Percentiles rank a stretch among this genome's conserved stretches.
Evolutionary conservation across 2,888 invertebrate genomes (phyloP).

Genomic region (Ganaspis brasiliensis): DNA sequence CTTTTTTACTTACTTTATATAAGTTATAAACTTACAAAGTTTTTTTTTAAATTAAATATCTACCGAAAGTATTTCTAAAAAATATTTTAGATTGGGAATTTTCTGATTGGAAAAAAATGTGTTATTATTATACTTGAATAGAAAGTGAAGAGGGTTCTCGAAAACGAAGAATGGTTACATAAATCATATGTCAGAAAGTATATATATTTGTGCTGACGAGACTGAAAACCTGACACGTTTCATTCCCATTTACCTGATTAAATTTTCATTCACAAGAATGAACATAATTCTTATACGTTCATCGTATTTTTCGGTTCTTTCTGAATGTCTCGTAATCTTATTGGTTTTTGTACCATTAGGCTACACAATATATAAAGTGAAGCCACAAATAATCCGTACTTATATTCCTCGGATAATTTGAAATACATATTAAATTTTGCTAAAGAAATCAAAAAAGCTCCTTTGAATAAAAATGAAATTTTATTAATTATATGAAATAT

Average conservation of each 20-base stretch:
- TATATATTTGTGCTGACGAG: background rate
- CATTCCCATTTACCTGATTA: conserved; percentile 15
- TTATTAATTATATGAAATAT: background rate
- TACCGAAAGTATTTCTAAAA: no score
- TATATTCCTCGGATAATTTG: no score
- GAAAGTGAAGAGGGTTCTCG: background rate
- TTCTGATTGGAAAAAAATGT: no score
- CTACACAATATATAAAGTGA: background rate
- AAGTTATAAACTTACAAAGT: no score
- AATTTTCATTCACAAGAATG: conserved; percentile 7
- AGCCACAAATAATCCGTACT: background rate
- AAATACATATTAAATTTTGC: no score
- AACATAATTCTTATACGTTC: background rate
- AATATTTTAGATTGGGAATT: no score
- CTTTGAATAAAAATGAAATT: no score
- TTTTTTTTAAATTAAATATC: no score
- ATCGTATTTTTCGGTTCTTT: background rate
- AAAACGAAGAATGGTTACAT: background rate
- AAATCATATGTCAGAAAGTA: conserved; percentile 11
- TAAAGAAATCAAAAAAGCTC: background rate
- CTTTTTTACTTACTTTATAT: no score
- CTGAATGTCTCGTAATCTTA: background rate
- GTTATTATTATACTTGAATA: background rate
- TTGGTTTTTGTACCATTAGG: background rate
- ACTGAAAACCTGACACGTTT: conserved; percentile 4